Base-by-base conservation (phyloP, 2,113 vertebrate species). In the Lepus americanus region DNA sequence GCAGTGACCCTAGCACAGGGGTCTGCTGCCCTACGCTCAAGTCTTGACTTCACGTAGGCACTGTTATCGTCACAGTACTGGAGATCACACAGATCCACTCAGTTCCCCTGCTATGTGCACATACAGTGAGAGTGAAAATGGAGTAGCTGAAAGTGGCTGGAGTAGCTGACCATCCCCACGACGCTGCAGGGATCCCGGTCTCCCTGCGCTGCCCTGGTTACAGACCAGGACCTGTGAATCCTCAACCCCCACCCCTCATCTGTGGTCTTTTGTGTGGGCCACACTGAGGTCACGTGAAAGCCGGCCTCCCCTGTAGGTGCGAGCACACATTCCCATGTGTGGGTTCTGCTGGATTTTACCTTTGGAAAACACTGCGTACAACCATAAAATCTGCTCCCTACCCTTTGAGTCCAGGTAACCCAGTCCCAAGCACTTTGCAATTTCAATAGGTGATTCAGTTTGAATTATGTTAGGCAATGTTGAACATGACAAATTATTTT, bases 401-500 rank as follows among this genome's bases (percentile, higher is more conserved):
- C 3, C 31, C 9, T 63, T 23, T 5, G 13, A 61, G 3, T 36
- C 61, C 23, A 78, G 16, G 55, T 70, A 94, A 51, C 39, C n/a
- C 74, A 82, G 20, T 73, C 51, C 79, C 49, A 4, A 17, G 5
- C 23, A 53, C 44, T 78, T 64, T 49, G 44, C 27, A 61, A 83
- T 93, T 94, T 93, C 61, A 92, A 33, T 51, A 88, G 22, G 61
- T 59, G 19, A 81, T 80, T 25, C 22, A 59, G 55, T 59, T 59
- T 59, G 55, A 59, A 59, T 59, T 80, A 5, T 66, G 31, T 39
- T 93, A 78, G 25, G 7, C 39, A 86, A 82, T 69, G 39, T 64
- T 51, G 6, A 85, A 0, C 85, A 63, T 81, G 96, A 95, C 93
- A 91, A 90, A 91, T 95, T 96, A 64, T 23, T 96, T 61, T 82